phyloP scores from a whole-genome alignment of 30 jellyfish, hydroid and myxozoan genomes.

The Hydractinia symbiolongicarpus region DNA sequence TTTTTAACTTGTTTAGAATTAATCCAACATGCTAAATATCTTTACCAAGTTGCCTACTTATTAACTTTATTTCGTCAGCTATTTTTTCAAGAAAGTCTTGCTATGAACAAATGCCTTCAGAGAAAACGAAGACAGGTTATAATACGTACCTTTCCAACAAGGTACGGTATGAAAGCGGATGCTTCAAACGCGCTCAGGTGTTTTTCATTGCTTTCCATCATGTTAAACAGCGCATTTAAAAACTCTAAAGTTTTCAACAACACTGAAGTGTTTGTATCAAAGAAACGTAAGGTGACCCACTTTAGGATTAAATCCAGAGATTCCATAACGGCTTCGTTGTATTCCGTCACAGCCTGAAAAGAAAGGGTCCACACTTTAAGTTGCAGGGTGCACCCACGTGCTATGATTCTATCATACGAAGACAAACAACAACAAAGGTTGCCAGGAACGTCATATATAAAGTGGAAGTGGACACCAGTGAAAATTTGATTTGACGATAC shows the following conservation, averaged over 20 bases:
- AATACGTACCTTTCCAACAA: conserved; percentile 57
- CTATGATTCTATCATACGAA: too few relatives aligned
- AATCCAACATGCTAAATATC: too few relatives aligned
- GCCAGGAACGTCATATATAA: neutral
- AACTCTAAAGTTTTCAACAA: conserved; percentile 79
- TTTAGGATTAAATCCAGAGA: conserved; percentile 72
- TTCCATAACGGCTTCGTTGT: conserved; percentile 73
- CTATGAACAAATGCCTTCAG: too few relatives aligned
- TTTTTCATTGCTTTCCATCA: conserved; percentile 49
- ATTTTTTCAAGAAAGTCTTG: too few relatives aligned
- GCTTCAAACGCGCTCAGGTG: conserved; percentile 68
- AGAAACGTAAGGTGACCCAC: conserved; percentile 79
- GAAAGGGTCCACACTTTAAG: neutral
- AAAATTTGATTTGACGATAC: too few relatives aligned
- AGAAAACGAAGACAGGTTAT: too few relatives aligned
- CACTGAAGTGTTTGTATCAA: conserved; percentile 90
- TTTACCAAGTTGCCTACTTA: too few relatives aligned
- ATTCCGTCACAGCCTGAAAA: conserved; percentile 49
- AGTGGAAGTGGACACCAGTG: too few relatives aligned
- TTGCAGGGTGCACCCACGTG: too few relatives aligned
- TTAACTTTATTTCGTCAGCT: too few relatives aligned
- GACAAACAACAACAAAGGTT: too few relatives aligned
- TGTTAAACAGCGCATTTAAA: conserved; percentile 46
- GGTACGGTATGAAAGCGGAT: conserved; percentile 74
- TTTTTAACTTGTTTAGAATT: too few relatives aligned